These are phyloP conservation scores for Halcyon badia DNA, from an alignment of 2,797 vertebrate genomes.

Conservation along the genomic window DNA sequence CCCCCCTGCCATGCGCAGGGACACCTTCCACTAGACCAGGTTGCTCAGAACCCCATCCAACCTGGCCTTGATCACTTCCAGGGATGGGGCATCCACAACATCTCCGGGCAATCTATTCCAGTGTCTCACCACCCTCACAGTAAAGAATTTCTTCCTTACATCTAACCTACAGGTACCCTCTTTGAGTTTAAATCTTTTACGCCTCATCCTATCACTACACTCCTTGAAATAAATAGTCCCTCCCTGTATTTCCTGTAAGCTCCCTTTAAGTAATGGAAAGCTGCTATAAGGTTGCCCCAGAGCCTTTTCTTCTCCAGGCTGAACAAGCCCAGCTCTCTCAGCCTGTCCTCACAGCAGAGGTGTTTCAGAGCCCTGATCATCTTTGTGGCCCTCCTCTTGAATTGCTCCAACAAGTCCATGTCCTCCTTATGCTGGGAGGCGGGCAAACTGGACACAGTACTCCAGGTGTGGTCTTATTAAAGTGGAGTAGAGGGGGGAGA, in stretches of 20 bases:
- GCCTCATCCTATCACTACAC: too few species aligned
- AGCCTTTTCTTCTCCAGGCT: too few species aligned
- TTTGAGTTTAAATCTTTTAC: background rate
- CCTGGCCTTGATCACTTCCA: background rate
- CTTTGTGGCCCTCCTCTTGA: background rate
- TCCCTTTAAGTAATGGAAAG: too few species aligned
- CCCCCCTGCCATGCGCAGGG: background rate
- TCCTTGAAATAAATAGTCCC: too few species aligned
- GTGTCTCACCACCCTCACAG: background rate
- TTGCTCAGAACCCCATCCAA: background rate
- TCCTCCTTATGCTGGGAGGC: background rate
- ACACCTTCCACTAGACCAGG: background rate
- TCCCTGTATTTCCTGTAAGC: too few species aligned
- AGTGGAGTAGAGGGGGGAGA: background rate
- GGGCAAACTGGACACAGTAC: background rate
- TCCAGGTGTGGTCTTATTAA: background rate
- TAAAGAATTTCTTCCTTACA: background rate
- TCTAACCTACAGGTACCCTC: background rate
- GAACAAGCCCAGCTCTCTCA: too few species aligned
- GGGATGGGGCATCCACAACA: too few species aligned
- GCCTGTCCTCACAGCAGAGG: background rate
- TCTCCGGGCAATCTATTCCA: too few species aligned
- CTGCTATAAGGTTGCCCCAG: too few species aligned
- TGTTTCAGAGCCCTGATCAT: background rate
- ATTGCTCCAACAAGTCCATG: background rate